Conservation (phyloP, 2,797 vertebrate genomes). For the Sardinella longiceps region DNA sequence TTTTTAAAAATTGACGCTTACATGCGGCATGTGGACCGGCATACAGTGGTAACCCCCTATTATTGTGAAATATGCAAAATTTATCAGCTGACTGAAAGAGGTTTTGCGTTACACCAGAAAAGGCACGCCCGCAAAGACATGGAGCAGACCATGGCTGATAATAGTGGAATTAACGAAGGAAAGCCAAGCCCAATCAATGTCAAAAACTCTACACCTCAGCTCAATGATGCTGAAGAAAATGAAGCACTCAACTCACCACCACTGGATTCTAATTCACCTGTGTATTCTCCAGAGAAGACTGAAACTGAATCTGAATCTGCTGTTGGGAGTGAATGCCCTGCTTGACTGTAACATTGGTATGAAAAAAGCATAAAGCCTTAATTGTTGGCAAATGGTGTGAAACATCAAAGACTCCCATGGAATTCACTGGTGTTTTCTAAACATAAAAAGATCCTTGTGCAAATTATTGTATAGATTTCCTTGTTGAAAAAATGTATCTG, state of each 20-base stretch:
- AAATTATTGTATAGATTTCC: too few species aligned
- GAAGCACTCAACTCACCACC: not conserved
- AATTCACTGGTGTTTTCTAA: too few species aligned
- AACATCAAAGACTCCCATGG: too few species aligned
- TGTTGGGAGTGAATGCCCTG: not conserved
- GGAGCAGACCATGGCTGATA: not conserved
- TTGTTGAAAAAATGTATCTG: too few species aligned
- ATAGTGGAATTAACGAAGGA: not conserved
- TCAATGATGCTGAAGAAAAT: not conserved
- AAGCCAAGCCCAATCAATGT: not conserved
- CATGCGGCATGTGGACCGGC: conserved; percentile 61
- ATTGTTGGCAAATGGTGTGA: too few species aligned
- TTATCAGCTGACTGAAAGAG: conserved; percentile 62
- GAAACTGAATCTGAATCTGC: not conserved
- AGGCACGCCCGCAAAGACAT: not conserved
- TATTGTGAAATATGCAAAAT: conserved; percentile 63
- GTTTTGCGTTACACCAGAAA: conserved; percentile 54
- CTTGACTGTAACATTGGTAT: not conserved
- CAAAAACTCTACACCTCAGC: not conserved
- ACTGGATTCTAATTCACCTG: not conserved
- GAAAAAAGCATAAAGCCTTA: too few species aligned
- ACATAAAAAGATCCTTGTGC: too few species aligned
- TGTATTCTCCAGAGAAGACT: not conserved
- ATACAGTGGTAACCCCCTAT: conserved; percentile 60
- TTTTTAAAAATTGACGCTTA: conserved; percentile 53